Evolutionary conservation across 2,113 vertebrate genomes (phyloP).

Genomic region (Saccopteryx bilineata): DNA sequence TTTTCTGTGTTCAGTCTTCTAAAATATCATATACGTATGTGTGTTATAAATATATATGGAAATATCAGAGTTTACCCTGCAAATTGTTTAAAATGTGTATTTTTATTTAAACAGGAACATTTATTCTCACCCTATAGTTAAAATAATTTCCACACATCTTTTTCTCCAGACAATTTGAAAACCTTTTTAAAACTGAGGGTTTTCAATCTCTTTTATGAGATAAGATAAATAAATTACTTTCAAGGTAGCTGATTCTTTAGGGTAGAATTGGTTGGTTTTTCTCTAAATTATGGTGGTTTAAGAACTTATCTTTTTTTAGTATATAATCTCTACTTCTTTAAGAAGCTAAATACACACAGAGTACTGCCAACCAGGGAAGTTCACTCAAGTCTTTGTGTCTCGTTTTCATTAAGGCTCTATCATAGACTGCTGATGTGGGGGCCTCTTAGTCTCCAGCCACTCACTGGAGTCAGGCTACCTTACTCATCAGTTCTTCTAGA

Average conservation of each 20-base stretch:
- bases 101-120: slow-evolving; percentile 28
- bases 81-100: not conserved
- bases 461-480: not conserved
- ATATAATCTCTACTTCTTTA: not conserved
- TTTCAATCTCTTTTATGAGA: slow-evolving; percentile 57
- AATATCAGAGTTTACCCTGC: not conserved
- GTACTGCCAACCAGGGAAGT: not conserved
- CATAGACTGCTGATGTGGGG: not conserved
- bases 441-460: not conserved
- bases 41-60: not conserved
- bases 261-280: not conserved
- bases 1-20: slow-evolving; percentile 72
- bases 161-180: slow-evolving; percentile 17
- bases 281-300: not conserved
- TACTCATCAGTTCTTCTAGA: not conserved
- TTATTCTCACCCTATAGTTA: slow-evolving; percentile 3
- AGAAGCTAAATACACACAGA: not conserved
- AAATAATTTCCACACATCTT: not conserved
- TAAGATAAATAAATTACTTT: slow-evolving; percentile 53
- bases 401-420: not conserved
- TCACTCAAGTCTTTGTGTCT: not conserved
- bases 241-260: slow-evolving; percentile 20
- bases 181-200: slow-evolving; percentile 5
- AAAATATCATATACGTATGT: not conserved
- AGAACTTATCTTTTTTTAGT: slow-evolving; percentile 8